Evolutionary conservation across 2,113 vertebrate species (phyloP).

Genomic region (Mugil cephalus): DNA sequence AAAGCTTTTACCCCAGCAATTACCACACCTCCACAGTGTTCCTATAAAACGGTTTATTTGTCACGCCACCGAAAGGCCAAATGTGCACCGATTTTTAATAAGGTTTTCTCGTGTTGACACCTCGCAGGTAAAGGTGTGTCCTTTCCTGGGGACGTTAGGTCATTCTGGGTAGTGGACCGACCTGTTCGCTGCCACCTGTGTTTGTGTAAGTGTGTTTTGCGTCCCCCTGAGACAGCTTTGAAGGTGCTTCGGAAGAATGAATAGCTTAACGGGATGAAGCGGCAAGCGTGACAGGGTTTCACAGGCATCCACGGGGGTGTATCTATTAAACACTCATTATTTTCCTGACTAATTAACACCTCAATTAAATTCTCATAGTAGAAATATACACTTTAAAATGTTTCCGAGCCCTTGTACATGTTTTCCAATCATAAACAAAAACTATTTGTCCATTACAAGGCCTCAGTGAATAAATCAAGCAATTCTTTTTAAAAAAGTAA

Average conservation of each 20-base stretch:
- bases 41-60: neutral
- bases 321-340: neutral
- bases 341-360: neutral
- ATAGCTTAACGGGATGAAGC: neutral
- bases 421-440: no score
- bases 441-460: no score
- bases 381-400: no score
- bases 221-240: neutral
- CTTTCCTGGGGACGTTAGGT: neutral
- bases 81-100: neutral
- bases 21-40: neutral
- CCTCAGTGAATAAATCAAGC: neutral
- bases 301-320: neutral
- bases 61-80: neutral
- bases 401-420: no score
- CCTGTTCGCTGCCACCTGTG: constrained; percentile 49
- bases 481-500: neutral
- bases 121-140: constrained; percentile 30
- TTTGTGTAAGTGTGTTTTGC: constrained; percentile 28
- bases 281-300: neutral
- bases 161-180: constrained; percentile 42
- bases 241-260: neutral
- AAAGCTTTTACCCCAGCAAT: neutral
- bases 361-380: neutral
- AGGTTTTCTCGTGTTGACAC: neutral